These are phyloP conservation scores for Aegithalos caudatus DNA, from an alignment of 2,113 vertebrate species.

Conservation along the genomic window DNA sequence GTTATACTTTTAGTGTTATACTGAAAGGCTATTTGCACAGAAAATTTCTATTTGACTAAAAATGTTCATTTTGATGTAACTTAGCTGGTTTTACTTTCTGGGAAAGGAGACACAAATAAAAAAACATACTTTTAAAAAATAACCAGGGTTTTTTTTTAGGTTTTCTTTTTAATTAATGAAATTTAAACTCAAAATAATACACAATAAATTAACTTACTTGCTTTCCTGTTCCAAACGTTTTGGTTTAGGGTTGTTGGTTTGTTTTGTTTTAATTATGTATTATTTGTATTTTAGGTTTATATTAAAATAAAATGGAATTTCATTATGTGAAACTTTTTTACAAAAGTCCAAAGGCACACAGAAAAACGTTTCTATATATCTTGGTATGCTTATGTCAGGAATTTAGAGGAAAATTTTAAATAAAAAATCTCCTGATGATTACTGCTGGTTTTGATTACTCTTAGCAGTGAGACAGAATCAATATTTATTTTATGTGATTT, in stretches of 20 bases:
- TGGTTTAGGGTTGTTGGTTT: no score
- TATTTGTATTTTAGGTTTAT: not conserved
- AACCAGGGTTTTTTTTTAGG: no score
- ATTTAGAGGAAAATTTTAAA: not conserved
- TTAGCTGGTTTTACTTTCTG: not conserved
- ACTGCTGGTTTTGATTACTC: not conserved
- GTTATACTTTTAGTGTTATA: not conserved
- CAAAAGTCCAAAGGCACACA: not conserved
- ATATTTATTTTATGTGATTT: not conserved
- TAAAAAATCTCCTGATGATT: not conserved
- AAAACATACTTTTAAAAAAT: not conserved
- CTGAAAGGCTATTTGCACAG: not conserved
- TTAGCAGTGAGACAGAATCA: not conserved
- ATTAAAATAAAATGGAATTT: not conserved
- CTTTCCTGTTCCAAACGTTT: not conserved
- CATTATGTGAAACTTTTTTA: not conserved
- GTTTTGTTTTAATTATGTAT: no score
- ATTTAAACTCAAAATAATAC: not conserved
- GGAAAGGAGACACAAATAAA: not conserved
- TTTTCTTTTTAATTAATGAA: not conserved
- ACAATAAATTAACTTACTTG: not conserved
- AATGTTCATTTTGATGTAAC: not conserved
- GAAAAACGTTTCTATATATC: not conserved
- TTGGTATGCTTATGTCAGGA: not conserved
- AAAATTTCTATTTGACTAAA: not conserved